Evolutionary conservation across 2,113 vertebrate species (phyloP).

Genomic region (Calonectris borealis): DNA sequence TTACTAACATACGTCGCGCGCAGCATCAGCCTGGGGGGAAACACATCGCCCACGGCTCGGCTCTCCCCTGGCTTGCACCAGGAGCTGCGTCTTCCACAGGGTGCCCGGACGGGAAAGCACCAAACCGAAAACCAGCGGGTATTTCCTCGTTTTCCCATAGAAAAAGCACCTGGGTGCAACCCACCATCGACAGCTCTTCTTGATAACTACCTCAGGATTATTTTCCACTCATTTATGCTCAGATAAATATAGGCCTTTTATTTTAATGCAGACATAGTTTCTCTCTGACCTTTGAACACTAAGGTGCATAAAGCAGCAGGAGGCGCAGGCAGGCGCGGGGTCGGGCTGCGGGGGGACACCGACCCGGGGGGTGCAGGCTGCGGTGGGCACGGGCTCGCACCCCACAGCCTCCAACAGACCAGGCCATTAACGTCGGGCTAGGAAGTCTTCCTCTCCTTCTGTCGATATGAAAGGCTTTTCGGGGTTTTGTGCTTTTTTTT

Average conservation of each 20-base stretch:
- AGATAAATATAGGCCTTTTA: neutral
- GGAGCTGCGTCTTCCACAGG: neutral
- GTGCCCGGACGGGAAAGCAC: neutral
- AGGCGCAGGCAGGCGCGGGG: neutral
- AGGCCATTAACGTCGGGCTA: no score
- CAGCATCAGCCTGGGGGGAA: neutral
- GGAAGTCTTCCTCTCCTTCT: neutral
- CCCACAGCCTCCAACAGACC: neutral
- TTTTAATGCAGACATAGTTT: neutral
- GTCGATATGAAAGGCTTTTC: neutral
- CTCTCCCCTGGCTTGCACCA: neutral
- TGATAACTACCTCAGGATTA: neutral
- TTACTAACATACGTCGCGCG: no score
- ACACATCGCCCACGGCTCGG: neutral
- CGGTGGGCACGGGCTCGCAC: rapidly evolving
- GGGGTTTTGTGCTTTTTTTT: rapidly evolving
- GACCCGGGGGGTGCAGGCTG: rapidly evolving
- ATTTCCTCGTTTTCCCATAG: neutral
- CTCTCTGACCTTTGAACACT: neutral
- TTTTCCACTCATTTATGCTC: neutral
- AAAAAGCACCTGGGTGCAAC: rapidly evolving
- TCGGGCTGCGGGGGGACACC: neutral
- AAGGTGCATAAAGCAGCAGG: neutral
- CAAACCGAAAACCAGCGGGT: rapidly evolving
- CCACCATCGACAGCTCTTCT: neutral